Percentiles rank a stretch among this genome's conserved stretches.
These are phyloP conservation scores for Orientallactaga bullata DNA, from an alignment of 2,113 vertebrate species.

Conservation along the genomic window DNA sequence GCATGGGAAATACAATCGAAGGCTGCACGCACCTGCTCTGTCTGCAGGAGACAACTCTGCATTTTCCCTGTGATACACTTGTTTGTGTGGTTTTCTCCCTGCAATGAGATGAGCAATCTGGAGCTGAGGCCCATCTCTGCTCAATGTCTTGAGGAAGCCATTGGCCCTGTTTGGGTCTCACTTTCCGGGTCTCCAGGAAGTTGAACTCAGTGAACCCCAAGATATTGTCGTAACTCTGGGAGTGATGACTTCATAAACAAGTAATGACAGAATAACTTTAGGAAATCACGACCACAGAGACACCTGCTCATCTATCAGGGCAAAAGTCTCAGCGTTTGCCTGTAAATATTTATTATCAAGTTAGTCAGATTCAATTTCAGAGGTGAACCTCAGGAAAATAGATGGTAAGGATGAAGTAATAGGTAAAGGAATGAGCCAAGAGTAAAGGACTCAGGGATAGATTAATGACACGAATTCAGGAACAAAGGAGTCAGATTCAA, in stretches of 20 bases:
- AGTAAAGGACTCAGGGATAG: neutral
- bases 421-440: neutral
- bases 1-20: neutral
- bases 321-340: neutral
- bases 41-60: neutral
- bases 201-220: neutral
- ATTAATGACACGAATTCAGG: neutral
- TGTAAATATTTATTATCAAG: constrained; percentile 56
- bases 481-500: neutral
- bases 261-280: constrained; percentile 2
- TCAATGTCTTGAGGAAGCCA: neutral
- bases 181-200: neutral
- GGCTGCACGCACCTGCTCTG: neutral
- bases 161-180: neutral
- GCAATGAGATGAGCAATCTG: neutral
- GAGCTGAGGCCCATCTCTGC: neutral
- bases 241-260: constrained; percentile 25
- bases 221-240: neutral
- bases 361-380: constrained; percentile 29
- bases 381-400: constrained; percentile 39
- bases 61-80: neutral
- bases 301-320: neutral
- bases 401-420: neutral
- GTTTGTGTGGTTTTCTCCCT: neutral
- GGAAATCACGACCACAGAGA: constrained; percentile 46